Percentiles rank a stretch among this genome's conserved stretches.
Evolutionary conservation across 2,113 vertebrate genomes (phyloP).

Genomic region (Galeopterus variegatus): DNA sequence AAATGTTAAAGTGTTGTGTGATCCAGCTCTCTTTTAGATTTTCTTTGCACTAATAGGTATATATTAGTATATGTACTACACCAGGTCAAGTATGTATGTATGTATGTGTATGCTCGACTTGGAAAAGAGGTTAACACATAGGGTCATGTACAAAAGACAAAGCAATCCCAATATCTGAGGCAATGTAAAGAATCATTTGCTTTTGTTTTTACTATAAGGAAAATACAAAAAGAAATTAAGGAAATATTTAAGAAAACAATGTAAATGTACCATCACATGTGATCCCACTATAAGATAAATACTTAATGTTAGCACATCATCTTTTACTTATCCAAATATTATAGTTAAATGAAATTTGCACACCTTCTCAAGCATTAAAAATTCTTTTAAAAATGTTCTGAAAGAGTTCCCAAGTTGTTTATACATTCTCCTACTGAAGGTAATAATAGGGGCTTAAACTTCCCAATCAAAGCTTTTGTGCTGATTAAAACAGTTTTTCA

Average conservation of each 20-base stretch:
- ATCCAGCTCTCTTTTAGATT: not conserved
- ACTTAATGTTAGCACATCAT: not conserved
- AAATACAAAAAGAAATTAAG: not conserved
- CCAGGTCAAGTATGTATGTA: no score
- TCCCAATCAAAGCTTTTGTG: not conserved
- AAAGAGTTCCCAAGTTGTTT: not conserved
- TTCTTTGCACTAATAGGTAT: not conserved
- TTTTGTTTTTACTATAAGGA: not conserved
- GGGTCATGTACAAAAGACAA: not conserved
- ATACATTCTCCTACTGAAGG: not conserved
- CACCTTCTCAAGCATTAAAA: not conserved
- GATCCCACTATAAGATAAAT: not conserved
- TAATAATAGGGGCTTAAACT: not conserved
- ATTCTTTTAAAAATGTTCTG: not conserved
- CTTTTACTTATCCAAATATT: not conserved
- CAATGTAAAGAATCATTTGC: no score
- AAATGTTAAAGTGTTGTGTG: no score
- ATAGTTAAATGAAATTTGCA: not conserved
- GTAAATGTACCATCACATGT: not conserved
- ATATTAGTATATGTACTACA: no score
- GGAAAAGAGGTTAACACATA: not conserved
- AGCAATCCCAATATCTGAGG: rapidly evolving
- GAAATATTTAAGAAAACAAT: not conserved
- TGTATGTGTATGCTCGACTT: no score
- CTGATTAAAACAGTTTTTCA: not conserved